Evolutionary conservation across 2,797 vertebrate species (phyloP).

Genomic region (Pseudochirops cupreus): DNA sequence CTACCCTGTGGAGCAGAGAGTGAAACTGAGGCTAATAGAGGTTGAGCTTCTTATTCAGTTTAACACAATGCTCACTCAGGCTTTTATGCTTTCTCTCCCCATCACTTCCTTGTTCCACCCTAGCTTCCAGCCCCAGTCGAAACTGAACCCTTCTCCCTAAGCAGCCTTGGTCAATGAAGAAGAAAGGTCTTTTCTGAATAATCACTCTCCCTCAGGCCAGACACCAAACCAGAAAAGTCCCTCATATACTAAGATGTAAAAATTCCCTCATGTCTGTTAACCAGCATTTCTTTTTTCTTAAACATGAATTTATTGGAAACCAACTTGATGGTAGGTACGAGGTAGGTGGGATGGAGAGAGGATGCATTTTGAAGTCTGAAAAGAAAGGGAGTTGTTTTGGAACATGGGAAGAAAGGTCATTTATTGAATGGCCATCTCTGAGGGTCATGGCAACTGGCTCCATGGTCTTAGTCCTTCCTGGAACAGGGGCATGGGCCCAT

Average conservation of each 20-base stretch:
- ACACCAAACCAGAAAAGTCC: neutral
- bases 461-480: neutral
- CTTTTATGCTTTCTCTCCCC: neutral
- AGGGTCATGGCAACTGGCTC: neutral
- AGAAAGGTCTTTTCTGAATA: neutral
- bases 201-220: neutral
- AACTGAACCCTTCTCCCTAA: neutral
- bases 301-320: neutral
- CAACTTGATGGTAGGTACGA: neutral
- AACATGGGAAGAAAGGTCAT: neutral
- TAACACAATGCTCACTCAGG: neutral
- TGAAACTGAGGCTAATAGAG: conserved; percentile 7
- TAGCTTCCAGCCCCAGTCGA: neutral
- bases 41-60: neutral
- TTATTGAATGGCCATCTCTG: neutral
- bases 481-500: neutral
- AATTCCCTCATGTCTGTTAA: neutral
- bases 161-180: neutral
- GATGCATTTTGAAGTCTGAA: neutral
- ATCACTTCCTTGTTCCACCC: neutral
- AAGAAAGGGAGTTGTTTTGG: neutral
- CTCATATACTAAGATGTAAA: neutral
- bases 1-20: neutral
- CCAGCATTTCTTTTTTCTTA: neutral
- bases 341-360: neutral